phyloP scores from a whole-genome alignment of 2,888 invertebrate genomes.

The Yponomeuta malinellus region DNA sequence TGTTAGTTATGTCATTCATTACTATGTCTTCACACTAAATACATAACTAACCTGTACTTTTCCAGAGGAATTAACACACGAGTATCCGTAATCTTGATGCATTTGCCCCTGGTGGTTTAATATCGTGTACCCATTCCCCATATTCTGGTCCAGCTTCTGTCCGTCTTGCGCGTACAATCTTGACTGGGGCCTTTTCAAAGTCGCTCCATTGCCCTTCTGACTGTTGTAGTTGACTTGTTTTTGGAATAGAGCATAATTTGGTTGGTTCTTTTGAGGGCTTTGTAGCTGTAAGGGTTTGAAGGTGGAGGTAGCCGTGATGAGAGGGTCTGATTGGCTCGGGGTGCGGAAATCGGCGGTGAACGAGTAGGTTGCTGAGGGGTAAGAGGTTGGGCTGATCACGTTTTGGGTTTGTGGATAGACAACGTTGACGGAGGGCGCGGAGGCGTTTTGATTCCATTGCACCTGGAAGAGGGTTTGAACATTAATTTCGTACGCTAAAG shows the following conservation, averaged over 20 bases:
- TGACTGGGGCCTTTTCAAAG: conserved; percentile 61
- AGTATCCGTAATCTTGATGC: conserved; percentile 63
- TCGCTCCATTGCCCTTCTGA: conserved; percentile 43
- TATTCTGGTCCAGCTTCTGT: conserved; percentile 49
- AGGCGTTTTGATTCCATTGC: conserved; percentile 83
- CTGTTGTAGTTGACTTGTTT: conserved; percentile 53
- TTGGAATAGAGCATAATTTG: conserved; percentile 57
- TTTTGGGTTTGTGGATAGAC: conserved; percentile 79
- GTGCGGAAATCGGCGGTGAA: conserved; percentile 89
- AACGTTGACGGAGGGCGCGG: conserved; percentile 78
- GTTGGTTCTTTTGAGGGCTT: conserved; percentile 48
- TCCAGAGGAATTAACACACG: conserved; percentile 51
- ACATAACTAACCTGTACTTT: conserved; percentile 55
- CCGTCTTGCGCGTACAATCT: conserved; percentile 49
- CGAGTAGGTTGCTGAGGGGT: conserved; percentile 85
- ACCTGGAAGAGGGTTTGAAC: conserved; percentile 60
- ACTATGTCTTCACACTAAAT: too few species aligned
- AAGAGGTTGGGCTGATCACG: conserved; percentile 79
- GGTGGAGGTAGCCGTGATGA: conserved; percentile 70
- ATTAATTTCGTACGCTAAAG: not conserved
- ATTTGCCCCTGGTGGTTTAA: conserved; percentile 58
- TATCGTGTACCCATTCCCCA: conserved; percentile 47
- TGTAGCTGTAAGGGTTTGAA: conserved; percentile 75
- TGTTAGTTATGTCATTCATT: too few species aligned
- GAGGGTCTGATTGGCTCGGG: conserved; percentile 74